Conservation (phyloP, 2,888 invertebrate genomes). For the Zeuzera pyrina region DNA sequence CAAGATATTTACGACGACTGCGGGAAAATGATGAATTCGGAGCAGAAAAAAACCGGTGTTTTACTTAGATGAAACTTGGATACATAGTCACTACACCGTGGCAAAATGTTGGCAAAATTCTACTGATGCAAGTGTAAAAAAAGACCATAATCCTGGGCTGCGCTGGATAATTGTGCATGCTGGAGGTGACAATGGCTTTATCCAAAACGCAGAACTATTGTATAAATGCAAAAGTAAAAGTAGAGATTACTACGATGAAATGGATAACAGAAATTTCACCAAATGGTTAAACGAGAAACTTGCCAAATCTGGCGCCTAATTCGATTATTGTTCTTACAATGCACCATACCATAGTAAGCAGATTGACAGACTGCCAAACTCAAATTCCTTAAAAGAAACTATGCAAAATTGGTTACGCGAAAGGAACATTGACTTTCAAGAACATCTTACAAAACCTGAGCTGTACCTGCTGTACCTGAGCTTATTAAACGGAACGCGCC, state of each 20-base stretch:
- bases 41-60: constrained; percentile 18
- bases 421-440: constrained; percentile 12
- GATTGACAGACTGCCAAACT: constrained; percentile 7
- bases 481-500: constrained; percentile 11
- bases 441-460: constrained; percentile 14
- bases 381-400: constrained; percentile 1
- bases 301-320: constrained; percentile 17
- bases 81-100: constrained; percentile 1
- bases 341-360: constrained; percentile 15
- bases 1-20: constrained; percentile 16
- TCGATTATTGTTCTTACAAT: constrained; percentile 16
- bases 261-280: constrained; percentile 11
- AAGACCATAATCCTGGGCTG: neutral
- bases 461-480: constrained; percentile 6
- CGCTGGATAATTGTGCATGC: constrained; percentile 1
- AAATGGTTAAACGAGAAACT: constrained; percentile 19
- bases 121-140: constrained; percentile 1
- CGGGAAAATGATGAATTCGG: constrained; percentile 18
- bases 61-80: constrained; percentile 9
- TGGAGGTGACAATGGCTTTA: constrained; percentile 1
- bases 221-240: too few species aligned
- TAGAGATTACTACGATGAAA: too few species aligned
- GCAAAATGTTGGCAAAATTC: constrained; percentile 3
- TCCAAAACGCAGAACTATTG: neutral
- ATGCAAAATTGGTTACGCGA: constrained; percentile 16